Evolutionary conservation across 2,113 vertebrate species (phyloP), one percentile per base, ranked within the genome.

Genomic region (Saguinus midas): DNA sequence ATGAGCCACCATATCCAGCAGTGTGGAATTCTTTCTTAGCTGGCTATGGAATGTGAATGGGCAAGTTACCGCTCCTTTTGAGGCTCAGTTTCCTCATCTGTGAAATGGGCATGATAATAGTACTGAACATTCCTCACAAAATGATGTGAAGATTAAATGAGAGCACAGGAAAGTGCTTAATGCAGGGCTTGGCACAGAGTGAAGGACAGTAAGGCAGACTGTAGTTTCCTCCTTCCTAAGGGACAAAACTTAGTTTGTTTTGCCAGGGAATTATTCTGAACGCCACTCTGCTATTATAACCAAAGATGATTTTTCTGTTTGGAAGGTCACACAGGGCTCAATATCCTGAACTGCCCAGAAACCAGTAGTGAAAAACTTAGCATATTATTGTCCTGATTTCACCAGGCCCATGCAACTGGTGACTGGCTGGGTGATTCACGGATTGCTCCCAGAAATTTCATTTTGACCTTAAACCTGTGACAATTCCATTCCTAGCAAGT

Each of bases 401-500:
- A 43, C 43, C 43, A 78, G 92, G 90, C 35, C 45, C 86, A 18
- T 50, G 25, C 75, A 73, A 52, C 32, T 52, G 64, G 91, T 95
- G 81, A 93, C 87, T 78, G 66, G 73, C 57, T 64, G 64, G 82
- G 64, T 96, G 96, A 97, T 97, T 95, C 91, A 96, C 83, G 93
- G 92, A 83, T 88, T 64, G 96, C 93, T 83, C 93, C 91, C 90
- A 57, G 73, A 94, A 97, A 94, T 95, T 90, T 79, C 89, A 90
- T 88, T 92, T 72, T 91, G 79, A 97, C 95, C 89, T 94, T 97
- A 81, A 94, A 84, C 52, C 45, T 40, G 50, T 95, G 95, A 97
- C 97, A 97, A 94, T 97, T 88, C 64, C 95, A 75, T 82, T 91
- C 96, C 96, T 94, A 94, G 95, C 87, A 94, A 90, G 92, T n/a